phyloP scores from a whole-genome alignment of 2,113 vertebrate species.

The Heptranchias perlo region DNA sequence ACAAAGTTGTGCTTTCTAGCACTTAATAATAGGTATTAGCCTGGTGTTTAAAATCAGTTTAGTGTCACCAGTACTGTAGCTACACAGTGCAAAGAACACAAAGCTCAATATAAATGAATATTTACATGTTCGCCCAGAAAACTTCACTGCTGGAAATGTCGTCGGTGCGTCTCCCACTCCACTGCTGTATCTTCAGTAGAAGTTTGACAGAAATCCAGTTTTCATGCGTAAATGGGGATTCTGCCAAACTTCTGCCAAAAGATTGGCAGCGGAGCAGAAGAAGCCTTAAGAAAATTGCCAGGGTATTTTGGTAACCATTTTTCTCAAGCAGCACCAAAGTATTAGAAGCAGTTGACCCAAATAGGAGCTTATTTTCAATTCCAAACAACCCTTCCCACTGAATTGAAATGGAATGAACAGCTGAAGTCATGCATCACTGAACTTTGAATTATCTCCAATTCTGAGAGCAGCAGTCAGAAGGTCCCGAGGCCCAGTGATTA shows the following conservation, averaged over 20 bases:
- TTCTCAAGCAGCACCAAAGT: neutral
- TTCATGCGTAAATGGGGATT: neutral
- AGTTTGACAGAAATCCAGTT: neutral
- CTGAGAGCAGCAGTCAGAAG: neutral
- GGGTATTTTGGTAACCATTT: neutral
- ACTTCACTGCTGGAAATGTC: neutral
- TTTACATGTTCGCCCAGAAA: neutral
- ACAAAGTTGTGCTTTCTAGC: neutral
- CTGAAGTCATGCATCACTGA: neutral
- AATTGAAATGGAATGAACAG: neutral
- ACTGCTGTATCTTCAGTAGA: neutral
- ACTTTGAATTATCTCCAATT: neutral
- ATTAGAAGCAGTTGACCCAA: neutral
- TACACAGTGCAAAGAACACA: neutral
- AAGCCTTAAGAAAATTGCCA: neutral
- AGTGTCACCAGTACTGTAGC: neutral
- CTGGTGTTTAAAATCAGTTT: neutral
- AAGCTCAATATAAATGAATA: neutral
- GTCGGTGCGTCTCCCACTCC: neutral
- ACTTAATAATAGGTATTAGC: neutral
- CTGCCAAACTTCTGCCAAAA: neutral
- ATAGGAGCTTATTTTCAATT: neutral
- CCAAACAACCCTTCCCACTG: neutral
- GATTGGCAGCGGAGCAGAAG: neutral
- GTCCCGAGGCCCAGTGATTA: neutral